Percentiles rank a stretch among this genome's conserved stretches.
These are phyloP conservation scores for Hirudinaria manillensis DNA, from an alignment of 2,888 invertebrate genomes.

Conservation along the genomic window DNA sequence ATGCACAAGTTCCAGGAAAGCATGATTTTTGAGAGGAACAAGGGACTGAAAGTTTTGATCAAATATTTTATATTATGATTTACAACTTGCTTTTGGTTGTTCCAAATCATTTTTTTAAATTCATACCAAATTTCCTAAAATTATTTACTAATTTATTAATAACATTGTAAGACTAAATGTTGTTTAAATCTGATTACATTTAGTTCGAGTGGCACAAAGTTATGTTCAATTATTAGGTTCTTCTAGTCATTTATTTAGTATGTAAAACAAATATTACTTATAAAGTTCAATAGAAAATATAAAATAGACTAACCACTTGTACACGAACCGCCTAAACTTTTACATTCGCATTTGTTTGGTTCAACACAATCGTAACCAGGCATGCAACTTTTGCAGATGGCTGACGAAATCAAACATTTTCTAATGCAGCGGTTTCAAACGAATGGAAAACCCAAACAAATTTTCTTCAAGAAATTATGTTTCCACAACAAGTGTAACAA, in stretches of 20 bases:
- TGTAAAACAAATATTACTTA: not conserved
- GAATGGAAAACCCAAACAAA: no score
- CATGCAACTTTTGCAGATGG: not conserved
- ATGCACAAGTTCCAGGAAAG: not conserved
- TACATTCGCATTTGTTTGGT: constrained; percentile 11
- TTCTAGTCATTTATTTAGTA: not conserved
- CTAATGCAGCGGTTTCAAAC: no score
- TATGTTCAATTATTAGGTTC: not conserved
- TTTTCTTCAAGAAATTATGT: no score
- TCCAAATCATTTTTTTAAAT: not conserved
- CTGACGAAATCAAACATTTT: not conserved
- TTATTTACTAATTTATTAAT: no score
- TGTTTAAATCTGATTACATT: not conserved
- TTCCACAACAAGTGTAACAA: no score
- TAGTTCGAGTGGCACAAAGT: not conserved
- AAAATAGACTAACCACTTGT: not conserved
- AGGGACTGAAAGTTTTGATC: not conserved
- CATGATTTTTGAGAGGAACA: not conserved
- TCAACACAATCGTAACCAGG: not conserved
- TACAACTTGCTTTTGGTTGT: not conserved
- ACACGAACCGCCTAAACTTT: not conserved
- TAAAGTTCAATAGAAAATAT: not conserved
- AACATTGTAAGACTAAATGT: no score
- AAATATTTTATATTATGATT: not conserved
- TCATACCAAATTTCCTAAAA: not conserved